Percentiles rank a stretch among this genome's conserved stretches.
Conservation (phyloP, 2,113 vertebrate genomes). For the Morone chrysops region DNA sequence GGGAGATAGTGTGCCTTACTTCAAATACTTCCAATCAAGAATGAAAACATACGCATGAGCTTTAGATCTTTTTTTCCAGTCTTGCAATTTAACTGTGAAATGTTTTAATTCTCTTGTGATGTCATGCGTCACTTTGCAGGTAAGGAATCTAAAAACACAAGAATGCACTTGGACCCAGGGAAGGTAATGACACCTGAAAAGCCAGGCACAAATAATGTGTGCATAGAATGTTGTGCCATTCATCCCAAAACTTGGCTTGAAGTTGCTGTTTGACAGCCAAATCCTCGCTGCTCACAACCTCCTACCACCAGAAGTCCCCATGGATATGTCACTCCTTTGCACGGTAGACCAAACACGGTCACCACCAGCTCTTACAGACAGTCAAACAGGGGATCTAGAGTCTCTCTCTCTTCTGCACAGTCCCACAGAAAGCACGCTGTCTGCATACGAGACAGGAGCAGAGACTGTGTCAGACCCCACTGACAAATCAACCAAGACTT, state of each 20-base stretch:
- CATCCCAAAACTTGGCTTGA: not conserved
- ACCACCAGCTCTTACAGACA: not conserved
- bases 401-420: conserved; percentile 10
- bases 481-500: conserved; percentile 12
- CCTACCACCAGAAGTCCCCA: not conserved
- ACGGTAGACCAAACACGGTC: conserved; percentile 24
- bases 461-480: not conserved
- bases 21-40: not conserved
- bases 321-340: conserved; percentile 48
- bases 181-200: conserved; percentile 43
- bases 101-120: not conserved
- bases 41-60: not conserved
- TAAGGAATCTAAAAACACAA: not conserved
- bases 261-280: conserved; percentile 17
- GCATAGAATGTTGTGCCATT: conserved; percentile 5
- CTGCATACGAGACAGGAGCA: conserved; percentile 3
- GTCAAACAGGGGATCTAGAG: conserved; percentile 37
- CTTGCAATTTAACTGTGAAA: not conserved
- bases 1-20: conserved; percentile 44
- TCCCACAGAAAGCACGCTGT: conserved; percentile 3
- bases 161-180: not conserved
- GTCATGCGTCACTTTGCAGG: conserved; percentile 53
- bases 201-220: not conserved
- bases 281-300: conserved; percentile 15
- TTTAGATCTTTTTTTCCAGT: not conserved